Base-by-base conservation (phyloP, 1,140 invertebrate species). In the Trichonephila clavipes region DNA sequence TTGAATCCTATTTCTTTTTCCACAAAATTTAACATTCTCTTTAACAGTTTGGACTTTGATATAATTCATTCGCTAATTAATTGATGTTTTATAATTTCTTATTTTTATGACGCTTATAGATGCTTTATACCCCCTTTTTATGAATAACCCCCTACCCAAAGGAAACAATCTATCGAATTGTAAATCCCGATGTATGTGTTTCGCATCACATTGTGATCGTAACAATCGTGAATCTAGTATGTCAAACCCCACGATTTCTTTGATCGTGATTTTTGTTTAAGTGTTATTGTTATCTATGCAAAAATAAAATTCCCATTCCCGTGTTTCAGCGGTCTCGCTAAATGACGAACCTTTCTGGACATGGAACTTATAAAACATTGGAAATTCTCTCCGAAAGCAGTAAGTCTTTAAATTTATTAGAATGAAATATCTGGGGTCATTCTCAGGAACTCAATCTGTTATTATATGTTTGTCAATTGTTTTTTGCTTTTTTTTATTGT, bases 291-390 rank as follows among this genome's bases (percentile, higher is more conserved):
- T 64, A 64, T 64, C 62, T 64, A 64, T 64, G 21, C 62, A 64
- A 64, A 64, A 64, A 21, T 64, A 64, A 64, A 64, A 19, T 64
- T 64, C 44, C 19, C n/a, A 69, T 89, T 72, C 34, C 61, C 85
- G 51, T 89, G 21, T 89, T 89, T 89, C 87, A 89, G 87, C 51
- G 87, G 64, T 69, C 87, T 86, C 24, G 59, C 85, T 86, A 62
- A 89, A 89, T 89, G 87, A 89, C 40, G 87, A 28, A 34, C 64
- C 7, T 72, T 69, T 66, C 64, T 72, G 87, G 66, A 72, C 19
- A 89, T 89, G 87, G 87, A 89, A 66, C 87, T 89, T 89, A 69
- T 89, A 89, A 89, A 89, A 89, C 87, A 89, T 69, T 89, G 87
- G 87, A 89, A 89, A 89, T 89, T 89, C 66, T 89, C 87, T 44